Evolutionary conservation across 2,888 invertebrate genomes (phyloP), one percentile per base, ranked within the genome.

Genomic region (Chorisops tibialis): DNA sequence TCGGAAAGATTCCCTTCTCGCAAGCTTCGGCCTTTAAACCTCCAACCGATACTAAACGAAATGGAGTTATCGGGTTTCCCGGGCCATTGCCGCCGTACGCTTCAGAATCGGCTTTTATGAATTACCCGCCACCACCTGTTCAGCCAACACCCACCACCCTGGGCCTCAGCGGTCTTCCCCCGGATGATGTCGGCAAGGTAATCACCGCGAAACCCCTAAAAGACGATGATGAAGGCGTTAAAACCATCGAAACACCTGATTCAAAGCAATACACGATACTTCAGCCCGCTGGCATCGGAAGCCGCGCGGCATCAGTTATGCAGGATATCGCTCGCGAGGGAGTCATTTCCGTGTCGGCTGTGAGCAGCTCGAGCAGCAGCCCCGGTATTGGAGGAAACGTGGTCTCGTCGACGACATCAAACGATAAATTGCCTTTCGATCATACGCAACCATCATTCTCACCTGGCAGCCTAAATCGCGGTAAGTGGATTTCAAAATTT

Each of bases 191-290:
- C 16, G 41, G 41, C n/a, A 41, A 41, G 2, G 19, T 60, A 60
- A 60, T 43, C 49, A 38, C 60, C 22, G 6, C 63, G 52, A 68
- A 68, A 62, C 65, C 66, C 61, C 61, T 67, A 63, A 68, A 66
- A 63, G 66, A 66, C 65, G 66, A 67, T 59, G 59, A 59, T 48
- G 48, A 59, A 12, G 19, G 65, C 61, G 59, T 67, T 63, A 65
- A 63, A 35, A 63, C 62, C 41, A 67, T 74, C 43, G 74, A 73
- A 67, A 79, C 79, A 59, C 79, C 79, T 24, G 75, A 75, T 65
- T 86, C 86, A 64, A 93, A 93, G 79, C 91, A 92, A 75, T 93
- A 92, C 74, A 93, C 92, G 64, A 91, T 91, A 68, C 80, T 93
- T 66, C 92, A 93, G 77, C 92, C 92, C 1, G 91, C 91, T 11